These are phyloP conservation scores for Sinonovacula constricta DNA, from an alignment of 1,140 invertebrate species.

Conservation along the genomic window DNA sequence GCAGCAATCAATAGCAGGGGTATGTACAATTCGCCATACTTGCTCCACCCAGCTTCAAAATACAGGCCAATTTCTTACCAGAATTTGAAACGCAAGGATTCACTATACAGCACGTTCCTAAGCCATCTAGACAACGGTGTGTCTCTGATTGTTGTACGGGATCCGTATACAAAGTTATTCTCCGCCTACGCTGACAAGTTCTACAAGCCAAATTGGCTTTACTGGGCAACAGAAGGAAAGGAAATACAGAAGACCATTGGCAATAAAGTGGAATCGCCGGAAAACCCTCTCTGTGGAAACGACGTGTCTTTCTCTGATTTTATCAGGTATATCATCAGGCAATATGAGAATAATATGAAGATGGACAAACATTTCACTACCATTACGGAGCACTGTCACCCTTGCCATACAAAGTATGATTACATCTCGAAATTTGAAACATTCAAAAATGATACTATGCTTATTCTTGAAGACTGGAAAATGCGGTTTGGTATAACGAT, in stretches of 20 bases:
- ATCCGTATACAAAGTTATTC: constrained; percentile 16
- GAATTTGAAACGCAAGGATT: background rate
- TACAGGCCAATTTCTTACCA: background rate
- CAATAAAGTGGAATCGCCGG: background rate
- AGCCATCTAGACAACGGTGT: background rate
- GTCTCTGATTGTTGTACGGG: constrained; percentile 19
- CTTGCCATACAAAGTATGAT: constrained; percentile 21
- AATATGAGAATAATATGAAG: constrained; percentile 37
- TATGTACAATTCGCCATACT: constrained; percentile 2
- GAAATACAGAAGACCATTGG: background rate
- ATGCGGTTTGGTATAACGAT: constrained; percentile 4
- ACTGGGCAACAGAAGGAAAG: constrained; percentile 9
- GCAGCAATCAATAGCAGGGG: constrained; percentile 9
- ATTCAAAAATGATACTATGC: constrained; percentile 16
- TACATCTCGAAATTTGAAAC: constrained; percentile 37
- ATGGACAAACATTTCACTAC: constrained; percentile 20
- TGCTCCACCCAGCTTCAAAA: background rate
- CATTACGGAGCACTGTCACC: constrained; percentile 20
- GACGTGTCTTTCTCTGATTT: constrained; percentile 12
- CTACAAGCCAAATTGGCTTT: constrained; percentile 31
- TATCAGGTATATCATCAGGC: constrained; percentile 81
- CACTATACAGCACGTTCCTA: too few species aligned
- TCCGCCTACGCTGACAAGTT: constrained; percentile 20
- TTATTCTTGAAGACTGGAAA: constrained; percentile 12
- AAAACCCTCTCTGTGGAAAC: constrained; percentile 8